phyloP scores from a whole-genome alignment of 2,888 invertebrate species.

The Boloria euphrosyne region DNA sequence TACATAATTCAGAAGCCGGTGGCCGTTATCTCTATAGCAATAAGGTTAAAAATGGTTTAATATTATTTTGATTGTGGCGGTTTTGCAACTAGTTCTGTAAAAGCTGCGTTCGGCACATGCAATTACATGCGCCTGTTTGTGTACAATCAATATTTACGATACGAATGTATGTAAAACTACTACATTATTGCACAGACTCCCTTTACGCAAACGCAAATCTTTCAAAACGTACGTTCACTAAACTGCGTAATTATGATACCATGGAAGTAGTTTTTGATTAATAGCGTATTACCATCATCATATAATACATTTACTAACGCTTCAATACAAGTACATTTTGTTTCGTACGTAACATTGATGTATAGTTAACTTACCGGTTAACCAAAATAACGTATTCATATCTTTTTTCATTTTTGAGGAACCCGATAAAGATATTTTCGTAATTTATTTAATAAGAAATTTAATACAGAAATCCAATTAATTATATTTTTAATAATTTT shows the following conservation, averaged over 20 bases:
- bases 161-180: constrained; percentile 59
- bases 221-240: constrained; percentile 24
- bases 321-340: not conserved
- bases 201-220: constrained; percentile 29
- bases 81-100: constrained; percentile 79
- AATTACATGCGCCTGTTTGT: constrained; percentile 78
- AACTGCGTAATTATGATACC: constrained; percentile 20
- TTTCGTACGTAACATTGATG: not conserved
- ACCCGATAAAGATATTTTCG: not conserved
- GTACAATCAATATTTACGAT: constrained; percentile 77
- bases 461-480: too few species aligned
- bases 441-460: not conserved
- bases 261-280: constrained; percentile 14
- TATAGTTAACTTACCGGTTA: not conserved
- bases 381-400: not conserved
- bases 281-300: constrained; percentile 5
- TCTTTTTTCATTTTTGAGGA: not conserved
- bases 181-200: constrained; percentile 59
- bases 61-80: constrained; percentile 74
- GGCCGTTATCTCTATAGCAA: constrained; percentile 17
- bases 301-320: not conserved
- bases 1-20: constrained; percentile 21
- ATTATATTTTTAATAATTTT: not conserved
- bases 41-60: constrained; percentile 26
- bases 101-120: constrained; percentile 77